phyloP scores from a whole-genome alignment of 2,888 invertebrate species.

The Luffia ferchaultella region DNA sequence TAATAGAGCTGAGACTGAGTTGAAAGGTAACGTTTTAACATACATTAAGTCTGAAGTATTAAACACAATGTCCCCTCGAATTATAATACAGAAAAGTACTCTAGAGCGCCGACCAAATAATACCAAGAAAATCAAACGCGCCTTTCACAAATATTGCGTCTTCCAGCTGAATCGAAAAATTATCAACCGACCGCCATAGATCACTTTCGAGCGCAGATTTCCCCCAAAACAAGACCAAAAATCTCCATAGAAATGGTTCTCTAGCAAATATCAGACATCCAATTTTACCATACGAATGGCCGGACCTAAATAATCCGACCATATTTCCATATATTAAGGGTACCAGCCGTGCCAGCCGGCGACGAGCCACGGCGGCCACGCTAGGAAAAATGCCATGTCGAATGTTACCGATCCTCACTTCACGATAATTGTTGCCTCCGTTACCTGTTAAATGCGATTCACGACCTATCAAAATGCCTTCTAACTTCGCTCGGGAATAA shows the following conservation, averaged over 20 bases:
- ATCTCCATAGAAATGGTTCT: conserved; percentile 63
- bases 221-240: conserved; percentile 52
- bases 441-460: background rate
- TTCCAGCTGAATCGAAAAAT: conserved; percentile 24
- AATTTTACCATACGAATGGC: conserved; percentile 62
- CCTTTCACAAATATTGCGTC: background rate
- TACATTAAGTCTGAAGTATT: background rate
- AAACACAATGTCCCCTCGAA: background rate
- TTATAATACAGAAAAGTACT: background rate
- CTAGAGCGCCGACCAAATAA: background rate
- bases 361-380: background rate
- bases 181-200: conserved; percentile 34
- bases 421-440: background rate
- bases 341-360: conserved; percentile 26
- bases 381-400: background rate
- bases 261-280: conserved; percentile 54
- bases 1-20: background rate
- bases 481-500: background rate
- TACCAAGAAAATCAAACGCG: background rate
- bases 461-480: background rate
- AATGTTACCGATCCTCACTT: background rate
- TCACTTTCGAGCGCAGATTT: conserved; percentile 55
- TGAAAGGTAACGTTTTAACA: background rate
- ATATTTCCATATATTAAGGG: conserved; percentile 50
- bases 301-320: conserved; percentile 54